Conservation (phyloP, 2,113 vertebrate genomes). For the Campylorhamphus procurvoides region DNA sequence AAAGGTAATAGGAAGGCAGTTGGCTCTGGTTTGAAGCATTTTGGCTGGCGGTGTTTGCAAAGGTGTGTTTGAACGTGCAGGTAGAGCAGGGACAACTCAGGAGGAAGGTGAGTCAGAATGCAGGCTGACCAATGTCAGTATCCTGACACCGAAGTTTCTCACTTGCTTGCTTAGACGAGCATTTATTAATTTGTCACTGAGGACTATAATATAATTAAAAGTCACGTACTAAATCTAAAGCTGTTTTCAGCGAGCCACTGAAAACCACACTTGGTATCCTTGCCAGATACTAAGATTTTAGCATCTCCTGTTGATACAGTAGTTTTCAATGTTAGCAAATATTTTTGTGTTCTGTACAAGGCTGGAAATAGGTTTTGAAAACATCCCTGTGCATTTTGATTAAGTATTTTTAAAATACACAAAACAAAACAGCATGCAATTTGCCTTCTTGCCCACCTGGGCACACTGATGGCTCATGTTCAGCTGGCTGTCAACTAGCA, state of each 20-base stretch:
- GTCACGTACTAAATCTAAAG: neutral
- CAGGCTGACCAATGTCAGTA: neutral
- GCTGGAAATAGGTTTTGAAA: neutral
- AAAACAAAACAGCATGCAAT: fast-evolving
- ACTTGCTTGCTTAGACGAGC: neutral
- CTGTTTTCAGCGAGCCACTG: neutral
- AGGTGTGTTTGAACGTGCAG: neutral
- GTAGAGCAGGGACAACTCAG: neutral
- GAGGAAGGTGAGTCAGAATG: neutral
- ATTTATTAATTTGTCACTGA: neutral
- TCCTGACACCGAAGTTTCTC: neutral
- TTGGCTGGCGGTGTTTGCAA: neutral
- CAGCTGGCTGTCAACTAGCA: neutral
- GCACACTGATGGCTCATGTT: neutral
- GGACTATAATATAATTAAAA: neutral
- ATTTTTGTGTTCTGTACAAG: neutral
- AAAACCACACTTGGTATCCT: neutral
- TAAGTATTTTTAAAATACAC: neutral
- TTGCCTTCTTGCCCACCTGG: neutral
- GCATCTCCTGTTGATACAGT: neutral
- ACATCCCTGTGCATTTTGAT: neutral
- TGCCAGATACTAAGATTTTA: neutral
- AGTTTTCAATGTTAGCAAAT: neutral
- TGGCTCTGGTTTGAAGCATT: neutral
- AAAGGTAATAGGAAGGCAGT: neutral